Conservation (phyloP, 1,140 invertebrate genomes). For the Drosophila sproati region DNA sequence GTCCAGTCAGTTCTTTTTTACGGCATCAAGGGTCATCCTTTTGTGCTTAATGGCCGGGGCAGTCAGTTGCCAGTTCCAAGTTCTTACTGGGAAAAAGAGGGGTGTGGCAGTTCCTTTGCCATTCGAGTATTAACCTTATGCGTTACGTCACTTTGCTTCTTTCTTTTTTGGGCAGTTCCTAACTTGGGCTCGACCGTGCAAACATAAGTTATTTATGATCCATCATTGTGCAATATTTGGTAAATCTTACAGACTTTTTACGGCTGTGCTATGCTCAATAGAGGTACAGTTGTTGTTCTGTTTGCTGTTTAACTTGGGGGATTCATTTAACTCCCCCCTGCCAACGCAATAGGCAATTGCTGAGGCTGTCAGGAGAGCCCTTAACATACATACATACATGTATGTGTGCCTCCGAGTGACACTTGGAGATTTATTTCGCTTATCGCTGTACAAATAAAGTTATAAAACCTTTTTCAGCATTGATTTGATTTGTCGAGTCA, state of each 20-base stretch:
- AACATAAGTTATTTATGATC: slow-evolving; percentile 84
- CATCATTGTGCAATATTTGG: slow-evolving; percentile 84
- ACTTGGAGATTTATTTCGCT: slow-evolving; percentile 80
- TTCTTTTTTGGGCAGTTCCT: slow-evolving; percentile 22
- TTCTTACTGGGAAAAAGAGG: slow-evolving; percentile 10
- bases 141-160: slow-evolving; percentile 68
- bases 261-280: slow-evolving; percentile 31
- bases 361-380: slow-evolving; percentile 44
- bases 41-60: slow-evolving; percentile 78
- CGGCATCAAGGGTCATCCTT: slow-evolving; percentile 82
- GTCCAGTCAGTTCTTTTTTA: slow-evolving; percentile 76
- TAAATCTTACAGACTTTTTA: slow-evolving; percentile 78
- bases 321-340: slow-evolving; percentile 33
- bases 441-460: slow-evolving; percentile 74
- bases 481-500: slow-evolving; percentile 57
- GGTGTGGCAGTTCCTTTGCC: slow-evolving; percentile 4
- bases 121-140: slow-evolving; percentile 56
- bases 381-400: slow-evolving; percentile 60
- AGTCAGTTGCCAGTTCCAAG: slow-evolving; percentile 21
- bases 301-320: slow-evolving; percentile 45
- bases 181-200: slow-evolving; percentile 31
- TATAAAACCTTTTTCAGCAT: slow-evolving; percentile 61
- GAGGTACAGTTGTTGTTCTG: slow-evolving; percentile 64
- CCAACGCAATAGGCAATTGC: not conserved
- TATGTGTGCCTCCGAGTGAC: slow-evolving; percentile 70